Evolutionary conservation across 2,113 vertebrate species (phyloP), one percentile per base, ranked within the genome.

Genomic region (Capreolus pygargus): DNA sequence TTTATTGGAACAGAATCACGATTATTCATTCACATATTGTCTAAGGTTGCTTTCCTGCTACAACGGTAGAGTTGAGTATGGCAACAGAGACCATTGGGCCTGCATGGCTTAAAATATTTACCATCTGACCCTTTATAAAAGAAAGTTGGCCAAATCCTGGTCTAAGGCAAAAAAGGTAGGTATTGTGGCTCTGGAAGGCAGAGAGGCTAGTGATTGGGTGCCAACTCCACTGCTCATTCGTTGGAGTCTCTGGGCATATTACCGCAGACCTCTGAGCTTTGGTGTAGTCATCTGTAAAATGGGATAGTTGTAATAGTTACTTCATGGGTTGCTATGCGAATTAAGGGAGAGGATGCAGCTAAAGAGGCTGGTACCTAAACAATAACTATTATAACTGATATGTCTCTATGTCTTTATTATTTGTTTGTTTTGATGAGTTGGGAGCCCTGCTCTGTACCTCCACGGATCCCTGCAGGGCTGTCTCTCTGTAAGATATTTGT

Each of bases 1-100:
- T 95, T 97, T 85, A 85, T 54, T 64, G 90, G 58, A 85, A 70
- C 36, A 50, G 13, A 89, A 47, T 0, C 14, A 39, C 0, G 2
- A 36, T n/a, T 36, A 28, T 36, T 50, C 45, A 2, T 55, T 61
- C 25, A 33, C 0, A 0, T 30, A 1, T 57, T 54, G n/a, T 17
- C 55, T 27, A 19, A 47, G 45, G 39, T 45, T 45, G 36, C 7
- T 52, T 54, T 52, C 5, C 1, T 0, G 1, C 16, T 15, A 0
- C 11, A 28, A 11, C 0, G n/a, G 2, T 13, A 39, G 28, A 54
- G 15, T 17, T 1, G 5, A 76, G 79, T 11, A 7, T 52, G 12
- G 33, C 5, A 17, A 28, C 45, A 64, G n/a, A 47, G 58, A 25
- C 17, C 17, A 1, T 45, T 10, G 11, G 47, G 14, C 21, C 61